Evolutionary conservation across 2,797 vertebrate genomes (phyloP), one percentile per base, ranked within the genome.

Genomic region (Pipistrellus kuhlii): DNA sequence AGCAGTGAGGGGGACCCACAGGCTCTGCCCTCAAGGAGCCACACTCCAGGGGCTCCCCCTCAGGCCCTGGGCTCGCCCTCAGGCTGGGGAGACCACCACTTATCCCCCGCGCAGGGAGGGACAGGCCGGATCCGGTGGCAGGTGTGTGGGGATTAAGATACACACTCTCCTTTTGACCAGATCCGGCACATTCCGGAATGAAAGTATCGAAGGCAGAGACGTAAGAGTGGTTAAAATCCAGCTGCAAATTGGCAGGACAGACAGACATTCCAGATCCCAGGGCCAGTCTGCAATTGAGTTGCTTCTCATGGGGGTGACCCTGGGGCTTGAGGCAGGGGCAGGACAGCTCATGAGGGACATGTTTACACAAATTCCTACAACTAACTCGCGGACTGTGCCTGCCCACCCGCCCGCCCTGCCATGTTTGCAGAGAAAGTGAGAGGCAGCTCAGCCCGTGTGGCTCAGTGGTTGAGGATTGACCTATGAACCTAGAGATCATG

Each of bases 1-100:
- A 12, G 3, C 11, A 2, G 0, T 25, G 55, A 6, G 1, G 0
- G 41, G 53, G n/a, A 25, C 41, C 0, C 0, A 44, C 30, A 8
- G 21, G 21, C 21, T 38, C 5, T 77, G 62, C 10, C 69, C 25
- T 82, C 3, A 0, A 46, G 30, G 38, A 89, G 46, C 55, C 55
- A 48, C 18, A 2, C 14, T 8, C 27, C 6, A 0, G 21, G 53
- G 38, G 38, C 38, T 41, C 38, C 6, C 38, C 38, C 38, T 41
- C 38, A 41, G 38, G 38, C 38, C 38, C 38, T 41, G 38, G 38
- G 57, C 51, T 59, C 51, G 30, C 21, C 2, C 23, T 30, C 25
- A 35, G 11, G 48, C 48, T 0, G 6, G 46, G 53, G 57, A 9
- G 53, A 41, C 6, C 46, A 41, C 38, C 38, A 41, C 38, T 41